phyloP scores from a whole-genome alignment of 2,797 vertebrate species.

The Calcarius lapponicus region DNA sequence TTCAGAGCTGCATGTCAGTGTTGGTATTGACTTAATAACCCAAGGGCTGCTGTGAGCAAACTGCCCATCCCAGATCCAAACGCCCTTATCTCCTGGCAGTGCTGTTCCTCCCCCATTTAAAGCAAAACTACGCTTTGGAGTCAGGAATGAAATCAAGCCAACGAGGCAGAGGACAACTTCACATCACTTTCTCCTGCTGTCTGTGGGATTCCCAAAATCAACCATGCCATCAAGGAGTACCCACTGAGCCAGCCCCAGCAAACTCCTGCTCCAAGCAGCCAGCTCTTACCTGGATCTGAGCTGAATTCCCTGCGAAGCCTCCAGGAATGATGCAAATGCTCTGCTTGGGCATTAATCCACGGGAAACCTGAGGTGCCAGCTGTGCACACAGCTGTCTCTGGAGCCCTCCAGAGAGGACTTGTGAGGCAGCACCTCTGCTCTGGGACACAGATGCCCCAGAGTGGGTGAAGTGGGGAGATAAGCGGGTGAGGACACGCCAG shows the following conservation, averaged over 20 bases:
- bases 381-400: fast-evolving
- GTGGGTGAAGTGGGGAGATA: neutral
- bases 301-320: neutral
- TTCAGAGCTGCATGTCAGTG: neutral
- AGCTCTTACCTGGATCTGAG: neutral
- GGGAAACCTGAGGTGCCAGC: neutral
- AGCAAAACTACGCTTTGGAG: neutral
- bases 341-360: fast-evolving
- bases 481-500: neutral
- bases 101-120: neutral
- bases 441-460: neutral
- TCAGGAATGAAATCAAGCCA: neutral
- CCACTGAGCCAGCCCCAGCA: fast-evolving
- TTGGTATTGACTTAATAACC: neutral
- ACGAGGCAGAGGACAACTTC: neutral
- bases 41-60: neutral
- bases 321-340: fast-evolving
- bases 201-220: neutral
- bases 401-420: neutral
- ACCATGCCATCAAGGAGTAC: fast-evolving
- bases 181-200: neutral
- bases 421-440: neutral
- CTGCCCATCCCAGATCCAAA: constrained; percentile 23
- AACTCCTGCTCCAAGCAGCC: neutral
- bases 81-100: constrained; percentile 13